These are phyloP conservation scores for Podarcis siculus DNA, from an alignment of 2,797 vertebrate species.

Conservation along the genomic window DNA sequence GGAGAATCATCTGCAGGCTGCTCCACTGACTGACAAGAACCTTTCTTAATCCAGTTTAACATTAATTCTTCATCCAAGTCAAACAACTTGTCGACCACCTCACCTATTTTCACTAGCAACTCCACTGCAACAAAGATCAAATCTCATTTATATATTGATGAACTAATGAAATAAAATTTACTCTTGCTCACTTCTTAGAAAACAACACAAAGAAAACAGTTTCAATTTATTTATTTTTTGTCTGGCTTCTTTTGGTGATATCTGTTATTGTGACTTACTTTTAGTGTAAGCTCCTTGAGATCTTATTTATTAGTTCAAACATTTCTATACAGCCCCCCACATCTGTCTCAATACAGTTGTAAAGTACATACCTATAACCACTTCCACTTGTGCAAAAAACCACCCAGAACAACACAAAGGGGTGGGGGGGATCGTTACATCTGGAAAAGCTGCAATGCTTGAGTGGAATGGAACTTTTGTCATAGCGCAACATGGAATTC, in stretches of 20 bases:
- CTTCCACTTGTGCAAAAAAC: no score
- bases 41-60: slow-evolving; percentile 87
- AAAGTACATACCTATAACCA: no score
- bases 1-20: slow-evolving; percentile 65
- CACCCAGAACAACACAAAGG: no score
- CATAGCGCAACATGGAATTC: no score
- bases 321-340: no score
- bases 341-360: no score
- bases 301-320: neutral
- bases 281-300: neutral
- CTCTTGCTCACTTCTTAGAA: neutral
- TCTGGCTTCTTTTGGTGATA: neutral
- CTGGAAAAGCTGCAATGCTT: no score
- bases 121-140: slow-evolving; percentile 81
- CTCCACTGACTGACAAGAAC: slow-evolving; percentile 50
- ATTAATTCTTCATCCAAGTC: slow-evolving; percentile 94
- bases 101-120: slow-evolving; percentile 91
- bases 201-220: neutral
- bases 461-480: no score
- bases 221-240: neutral
- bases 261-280: neutral
- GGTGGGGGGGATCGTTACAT: no score
- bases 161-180: neutral
- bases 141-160: neutral
- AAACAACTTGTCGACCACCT: slow-evolving; percentile 94